Evolutionary conservation across 2,797 vertebrate genomes (phyloP).

Genomic region (Clarias pachynema): DNA sequence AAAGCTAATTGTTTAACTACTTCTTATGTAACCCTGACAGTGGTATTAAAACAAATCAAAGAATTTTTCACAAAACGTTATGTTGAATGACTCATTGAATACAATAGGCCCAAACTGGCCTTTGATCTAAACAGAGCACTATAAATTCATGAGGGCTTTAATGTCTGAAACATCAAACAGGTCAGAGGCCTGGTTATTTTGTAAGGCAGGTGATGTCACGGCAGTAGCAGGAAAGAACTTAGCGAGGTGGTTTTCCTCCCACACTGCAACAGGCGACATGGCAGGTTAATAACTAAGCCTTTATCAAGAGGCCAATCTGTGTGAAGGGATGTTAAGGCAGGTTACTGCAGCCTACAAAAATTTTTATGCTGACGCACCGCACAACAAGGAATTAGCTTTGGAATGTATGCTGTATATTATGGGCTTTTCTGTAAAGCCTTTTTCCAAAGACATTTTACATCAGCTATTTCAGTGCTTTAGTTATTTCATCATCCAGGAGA

Average conservation of each 20-base stretch:
- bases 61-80: background rate
- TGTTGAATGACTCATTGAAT: background rate
- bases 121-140: conserved; percentile 34
- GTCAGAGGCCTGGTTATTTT: conserved; percentile 40
- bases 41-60: background rate
- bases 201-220: conserved; percentile 33
- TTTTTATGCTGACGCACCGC: conserved; percentile 31
- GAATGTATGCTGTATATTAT: conserved; percentile 11
- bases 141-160: conserved; percentile 44
- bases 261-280: conserved; percentile 36
- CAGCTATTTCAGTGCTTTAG: background rate
- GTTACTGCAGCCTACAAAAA: conserved; percentile 36
- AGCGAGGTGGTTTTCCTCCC: conserved; percentile 46
- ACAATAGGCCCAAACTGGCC: conserved; percentile 38
- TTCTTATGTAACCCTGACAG: background rate
- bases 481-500: background rate
- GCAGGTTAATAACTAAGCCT: conserved; percentile 57
- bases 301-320: conserved; percentile 49
- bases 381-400: conserved; percentile 15
- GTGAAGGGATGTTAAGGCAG: conserved; percentile 36
- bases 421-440: conserved; percentile 5
- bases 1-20: background rate
- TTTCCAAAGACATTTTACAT: background rate
- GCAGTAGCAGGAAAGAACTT: conserved; percentile 35
- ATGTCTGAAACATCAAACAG: conserved; percentile 52